Conservation (phyloP, 1,140 invertebrate genomes). For the Micrasema longulum region DNA sequence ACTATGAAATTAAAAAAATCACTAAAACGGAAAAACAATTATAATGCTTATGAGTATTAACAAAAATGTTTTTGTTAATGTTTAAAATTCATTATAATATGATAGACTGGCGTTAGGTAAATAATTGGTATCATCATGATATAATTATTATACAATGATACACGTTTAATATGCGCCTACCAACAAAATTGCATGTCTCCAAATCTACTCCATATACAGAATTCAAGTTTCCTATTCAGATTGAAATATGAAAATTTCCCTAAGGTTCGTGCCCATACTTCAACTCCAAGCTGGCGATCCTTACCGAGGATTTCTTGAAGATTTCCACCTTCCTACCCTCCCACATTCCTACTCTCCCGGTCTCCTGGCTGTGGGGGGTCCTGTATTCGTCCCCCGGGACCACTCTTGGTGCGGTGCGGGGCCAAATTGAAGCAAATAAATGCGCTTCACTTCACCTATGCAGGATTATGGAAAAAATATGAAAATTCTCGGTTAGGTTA, state of each 20-base stretch:
- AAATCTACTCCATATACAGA: not conserved
- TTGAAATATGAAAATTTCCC: conserved; percentile 33
- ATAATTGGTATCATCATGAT: no score
- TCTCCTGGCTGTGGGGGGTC: not conserved
- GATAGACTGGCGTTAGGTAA: no score
- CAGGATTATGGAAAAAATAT: conserved; percentile 41
- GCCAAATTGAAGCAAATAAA: conserved; percentile 53
- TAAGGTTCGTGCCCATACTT: conserved; percentile 3
- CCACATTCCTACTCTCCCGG: no score
- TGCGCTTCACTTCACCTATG: conserved; percentile 38
- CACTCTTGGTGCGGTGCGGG: conserved; percentile 35
- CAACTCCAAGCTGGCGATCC: conserved; percentile 11
- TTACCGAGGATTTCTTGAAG: conserved; percentile 12
- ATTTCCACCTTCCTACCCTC: not conserved
- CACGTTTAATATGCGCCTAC: no score
- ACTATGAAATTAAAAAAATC: no score
- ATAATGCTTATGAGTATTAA: no score
- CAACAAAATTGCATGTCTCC: no score
- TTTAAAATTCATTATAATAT: no score
- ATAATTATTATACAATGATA: no score
- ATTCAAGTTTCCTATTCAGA: conserved; percentile 18
- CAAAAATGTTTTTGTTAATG: no score
- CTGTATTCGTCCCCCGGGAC: conserved; percentile 29
- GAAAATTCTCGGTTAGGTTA: conserved; percentile 25
- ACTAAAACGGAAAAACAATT: no score